Evolutionary conservation across 2,888 invertebrate species (phyloP).

Genomic region (Sinodicranocentrus sp.): DNA sequence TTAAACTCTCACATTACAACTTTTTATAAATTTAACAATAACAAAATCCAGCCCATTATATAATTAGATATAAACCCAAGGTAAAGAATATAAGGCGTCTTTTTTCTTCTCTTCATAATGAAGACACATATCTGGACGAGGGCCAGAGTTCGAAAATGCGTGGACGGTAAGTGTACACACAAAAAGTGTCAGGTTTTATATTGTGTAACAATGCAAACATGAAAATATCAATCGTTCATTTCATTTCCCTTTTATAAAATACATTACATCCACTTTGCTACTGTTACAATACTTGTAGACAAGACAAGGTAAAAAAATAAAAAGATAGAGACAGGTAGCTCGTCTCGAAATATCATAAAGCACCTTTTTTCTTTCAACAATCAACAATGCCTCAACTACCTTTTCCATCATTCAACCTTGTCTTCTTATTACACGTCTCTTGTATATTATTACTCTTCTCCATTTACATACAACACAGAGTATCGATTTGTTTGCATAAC

Average conservation of each 20-base stretch:
- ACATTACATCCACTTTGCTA: too few relatives aligned
- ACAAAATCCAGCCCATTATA: too few relatives aligned
- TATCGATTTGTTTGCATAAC: slow-evolving; percentile 38
- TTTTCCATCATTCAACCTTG: slow-evolving; percentile 5
- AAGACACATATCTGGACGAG: too few relatives aligned
- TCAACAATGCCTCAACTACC: neutral
- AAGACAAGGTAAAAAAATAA: slow-evolving; percentile 1
- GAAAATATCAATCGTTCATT: neutral
- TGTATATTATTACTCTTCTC: neutral
- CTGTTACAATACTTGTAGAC: neutral
- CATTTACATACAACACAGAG: neutral
- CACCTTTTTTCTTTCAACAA: neutral
- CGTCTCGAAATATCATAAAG: slow-evolving; percentile 1
- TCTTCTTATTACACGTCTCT: slow-evolving; percentile 6
- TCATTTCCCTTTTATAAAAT: too few relatives aligned
- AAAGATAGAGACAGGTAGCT: neutral
- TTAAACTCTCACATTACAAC: too few relatives aligned
- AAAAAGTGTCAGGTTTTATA: slow-evolving; percentile 17
- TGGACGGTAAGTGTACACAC: too few relatives aligned
- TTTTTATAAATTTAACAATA: too few relatives aligned
- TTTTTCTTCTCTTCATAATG: too few relatives aligned
- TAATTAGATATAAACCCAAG: too few relatives aligned
- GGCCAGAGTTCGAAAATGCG: too few relatives aligned
- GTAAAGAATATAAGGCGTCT: too few relatives aligned
- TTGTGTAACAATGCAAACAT: slow-evolving; percentile 17